Percentiles rank a stretch among this genome's conserved stretches.
Evolutionary conservation across 2,797 vertebrate species (phyloP).

Genomic region (Vultur gryphus): DNA sequence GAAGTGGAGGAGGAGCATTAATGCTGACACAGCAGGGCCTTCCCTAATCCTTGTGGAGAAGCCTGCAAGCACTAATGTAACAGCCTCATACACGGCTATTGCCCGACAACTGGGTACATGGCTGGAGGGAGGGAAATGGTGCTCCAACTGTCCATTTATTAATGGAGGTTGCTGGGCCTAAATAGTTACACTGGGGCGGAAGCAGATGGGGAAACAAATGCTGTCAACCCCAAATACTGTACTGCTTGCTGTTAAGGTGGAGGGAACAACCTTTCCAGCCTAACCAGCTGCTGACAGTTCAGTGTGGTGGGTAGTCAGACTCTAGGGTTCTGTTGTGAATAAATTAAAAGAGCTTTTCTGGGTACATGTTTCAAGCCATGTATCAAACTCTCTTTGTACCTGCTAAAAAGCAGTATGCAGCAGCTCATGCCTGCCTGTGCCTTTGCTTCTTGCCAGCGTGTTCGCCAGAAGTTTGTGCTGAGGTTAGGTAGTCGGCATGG

Average conservation of each 20-base stretch:
- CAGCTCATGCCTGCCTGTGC: not conserved
- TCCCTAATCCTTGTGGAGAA: not conserved
- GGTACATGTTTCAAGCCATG: fast-evolving
- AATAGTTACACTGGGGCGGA: not conserved
- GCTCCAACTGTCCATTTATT: not conserved
- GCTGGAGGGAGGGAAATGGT: not conserved
- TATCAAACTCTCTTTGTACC: no score
- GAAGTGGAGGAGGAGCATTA: not conserved
- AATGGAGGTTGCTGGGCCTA: not conserved
- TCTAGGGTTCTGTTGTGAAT: not conserved
- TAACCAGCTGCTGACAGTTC: not conserved
- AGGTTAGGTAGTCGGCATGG: not conserved
- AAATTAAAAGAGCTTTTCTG: not conserved
- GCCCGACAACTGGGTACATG: not conserved
- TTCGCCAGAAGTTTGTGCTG: not conserved
- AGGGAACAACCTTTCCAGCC: not conserved
- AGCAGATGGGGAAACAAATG: not conserved
- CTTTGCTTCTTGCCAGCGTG: not conserved
- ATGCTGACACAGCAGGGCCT: not conserved
- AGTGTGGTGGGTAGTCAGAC: not conserved
- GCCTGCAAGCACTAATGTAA: not conserved
- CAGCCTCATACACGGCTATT: not conserved
- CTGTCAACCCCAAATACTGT: not conserved
- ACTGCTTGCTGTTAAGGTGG: not conserved
- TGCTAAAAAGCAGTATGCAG: not conserved